phyloP scores from a whole-genome alignment of 2,113 vertebrate genomes.

The Micronycteris hirsuta region DNA sequence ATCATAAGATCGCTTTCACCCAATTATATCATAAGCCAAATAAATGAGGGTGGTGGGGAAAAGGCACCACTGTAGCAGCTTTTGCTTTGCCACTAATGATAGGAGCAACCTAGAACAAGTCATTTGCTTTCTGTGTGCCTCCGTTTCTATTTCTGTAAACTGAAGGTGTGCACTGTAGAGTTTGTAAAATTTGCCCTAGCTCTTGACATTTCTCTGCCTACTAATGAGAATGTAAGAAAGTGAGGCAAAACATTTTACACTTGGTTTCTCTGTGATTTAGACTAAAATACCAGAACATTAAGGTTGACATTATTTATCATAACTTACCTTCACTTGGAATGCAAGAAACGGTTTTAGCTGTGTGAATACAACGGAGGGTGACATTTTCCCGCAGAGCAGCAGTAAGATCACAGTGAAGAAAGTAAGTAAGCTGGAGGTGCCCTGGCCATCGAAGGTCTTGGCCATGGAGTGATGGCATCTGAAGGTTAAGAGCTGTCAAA shows the following conservation, averaged over 20 bases:
- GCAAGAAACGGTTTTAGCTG: slow-evolving; percentile 54
- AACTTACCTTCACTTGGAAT: slow-evolving; percentile 44
- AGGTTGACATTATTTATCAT: slow-evolving; percentile 61
- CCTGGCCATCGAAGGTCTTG: not conserved
- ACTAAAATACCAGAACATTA: slow-evolving; percentile 64
- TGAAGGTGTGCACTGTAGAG: not conserved
- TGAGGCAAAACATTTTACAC: slow-evolving; percentile 24
- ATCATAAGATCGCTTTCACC: not conserved
- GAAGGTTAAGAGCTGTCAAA: slow-evolving; percentile 60
- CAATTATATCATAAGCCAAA: not conserved
- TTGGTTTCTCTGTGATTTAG: slow-evolving; percentile 48
- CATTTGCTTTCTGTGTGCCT: not conserved
- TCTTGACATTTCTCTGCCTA: not conserved
- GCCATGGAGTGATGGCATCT: not conserved
- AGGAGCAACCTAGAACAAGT: not conserved
- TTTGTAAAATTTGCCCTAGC: not conserved
- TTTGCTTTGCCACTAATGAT: not conserved
- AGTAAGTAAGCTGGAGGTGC: slow-evolving; percentile 30
- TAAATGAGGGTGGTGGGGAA: not conserved
- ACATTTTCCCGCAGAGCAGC: slow-evolving; percentile 36
- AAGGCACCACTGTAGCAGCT: not conserved
- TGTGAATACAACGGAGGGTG: slow-evolving; percentile 31
- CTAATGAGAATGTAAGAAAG: slow-evolving; percentile 27
- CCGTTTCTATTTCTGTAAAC: not conserved
- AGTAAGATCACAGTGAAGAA: slow-evolving; percentile 7